phyloP scores from a whole-genome alignment of 2,888 invertebrate species.

The Cephus pygmeus region DNA sequence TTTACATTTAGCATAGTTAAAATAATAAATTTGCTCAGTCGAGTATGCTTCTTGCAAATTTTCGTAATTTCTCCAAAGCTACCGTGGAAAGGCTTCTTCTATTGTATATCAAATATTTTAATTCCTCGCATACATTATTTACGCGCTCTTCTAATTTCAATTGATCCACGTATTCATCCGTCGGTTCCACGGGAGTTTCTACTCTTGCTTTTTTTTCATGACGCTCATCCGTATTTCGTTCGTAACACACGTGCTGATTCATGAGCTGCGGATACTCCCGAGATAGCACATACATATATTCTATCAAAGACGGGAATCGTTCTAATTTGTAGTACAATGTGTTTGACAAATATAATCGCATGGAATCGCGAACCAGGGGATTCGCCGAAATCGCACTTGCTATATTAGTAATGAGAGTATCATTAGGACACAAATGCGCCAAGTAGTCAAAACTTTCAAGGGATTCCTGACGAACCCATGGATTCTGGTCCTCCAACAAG shows the following conservation, averaged over 20 bases:
- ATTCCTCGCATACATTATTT: slow-evolving; percentile 40
- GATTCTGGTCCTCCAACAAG: slow-evolving; percentile 45
- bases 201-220: background rate
- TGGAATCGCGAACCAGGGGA: slow-evolving; percentile 35
- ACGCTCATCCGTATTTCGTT: background rate
- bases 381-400: slow-evolving; percentile 38
- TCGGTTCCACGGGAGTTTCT: background rate
- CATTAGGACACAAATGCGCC: slow-evolving; percentile 43
- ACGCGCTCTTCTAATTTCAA: slow-evolving; percentile 17
- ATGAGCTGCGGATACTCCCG: background rate
- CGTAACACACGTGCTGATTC: slow-evolving; percentile 38
- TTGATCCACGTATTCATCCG: background rate
- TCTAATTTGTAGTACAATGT: slow-evolving; percentile 28
- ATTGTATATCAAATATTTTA: slow-evolving; percentile 34
- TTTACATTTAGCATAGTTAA: background rate
- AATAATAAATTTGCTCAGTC: background rate
- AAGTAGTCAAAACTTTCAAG: slow-evolving; percentile 54
- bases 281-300: background rate
- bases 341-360: slow-evolving; percentile 49
- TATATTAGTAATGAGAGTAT: slow-evolving; percentile 45
- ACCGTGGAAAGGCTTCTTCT: slow-evolving; percentile 32
- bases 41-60: background rate
- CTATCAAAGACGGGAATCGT: slow-evolving; percentile 26
- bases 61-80: slow-evolving; percentile 34
- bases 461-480: slow-evolving; percentile 52